Conservation (phyloP, 2,797 vertebrate genomes). For the Carduelis carduelis region DNA sequence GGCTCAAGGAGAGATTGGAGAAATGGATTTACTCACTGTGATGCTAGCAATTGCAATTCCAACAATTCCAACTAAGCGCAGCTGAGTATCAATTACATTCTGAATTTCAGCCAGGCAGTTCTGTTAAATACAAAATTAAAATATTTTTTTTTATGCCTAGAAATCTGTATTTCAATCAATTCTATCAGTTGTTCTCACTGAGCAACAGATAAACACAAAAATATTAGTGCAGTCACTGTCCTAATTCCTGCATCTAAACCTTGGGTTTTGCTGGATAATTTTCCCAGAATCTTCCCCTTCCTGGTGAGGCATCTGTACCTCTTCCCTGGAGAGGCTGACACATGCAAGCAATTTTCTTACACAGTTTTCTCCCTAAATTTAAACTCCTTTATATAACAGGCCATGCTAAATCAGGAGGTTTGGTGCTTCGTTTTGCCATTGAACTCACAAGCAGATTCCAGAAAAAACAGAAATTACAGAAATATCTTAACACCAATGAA, state of each 20-base stretch:
- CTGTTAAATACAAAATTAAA: constrained; percentile 68
- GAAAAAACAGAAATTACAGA: background rate
- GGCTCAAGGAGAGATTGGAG: background rate
- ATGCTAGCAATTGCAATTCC: constrained; percentile 89
- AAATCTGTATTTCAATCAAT: background rate
- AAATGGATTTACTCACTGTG: constrained; percentile 82
- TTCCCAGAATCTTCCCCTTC: background rate
- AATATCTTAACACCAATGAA: background rate
- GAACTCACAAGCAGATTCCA: background rate
- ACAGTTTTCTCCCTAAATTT: background rate
- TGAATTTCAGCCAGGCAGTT: constrained; percentile 85
- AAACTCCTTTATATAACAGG: background rate
- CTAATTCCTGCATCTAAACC: background rate
- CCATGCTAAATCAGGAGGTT: background rate
- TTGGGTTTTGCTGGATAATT: background rate
- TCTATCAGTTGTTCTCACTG: background rate
- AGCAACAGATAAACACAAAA: background rate
- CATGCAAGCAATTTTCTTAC: background rate
- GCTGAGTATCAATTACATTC: constrained; percentile 82
- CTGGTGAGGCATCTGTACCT: background rate
- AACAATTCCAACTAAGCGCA: constrained; percentile 89
- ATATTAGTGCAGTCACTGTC: background rate
- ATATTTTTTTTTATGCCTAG: background rate
- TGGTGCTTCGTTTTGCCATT: background rate
- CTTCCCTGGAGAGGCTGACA: background rate